phyloP scores from a whole-genome alignment of 2,113 vertebrate genomes.

The Trachemys scripta region DNA sequence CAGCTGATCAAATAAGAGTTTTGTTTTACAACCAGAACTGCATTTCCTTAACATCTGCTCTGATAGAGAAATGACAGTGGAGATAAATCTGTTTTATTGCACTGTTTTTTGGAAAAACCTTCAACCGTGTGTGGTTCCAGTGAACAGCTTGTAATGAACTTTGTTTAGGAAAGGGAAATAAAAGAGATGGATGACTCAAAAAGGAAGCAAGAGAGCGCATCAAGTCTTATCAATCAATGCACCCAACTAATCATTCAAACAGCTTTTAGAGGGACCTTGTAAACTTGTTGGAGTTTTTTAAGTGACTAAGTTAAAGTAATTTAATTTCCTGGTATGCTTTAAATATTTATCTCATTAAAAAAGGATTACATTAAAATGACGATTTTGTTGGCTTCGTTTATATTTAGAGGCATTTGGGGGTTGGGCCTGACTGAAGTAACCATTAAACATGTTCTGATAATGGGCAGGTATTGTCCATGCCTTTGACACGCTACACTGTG shows the following conservation, averaged over 20 bases:
- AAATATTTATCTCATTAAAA: neutral
- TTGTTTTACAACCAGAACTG: neutral
- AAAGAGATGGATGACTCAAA: neutral
- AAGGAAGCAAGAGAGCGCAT: neutral
- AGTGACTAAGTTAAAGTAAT: neutral
- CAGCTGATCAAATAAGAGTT: slow-evolving; percentile 19
- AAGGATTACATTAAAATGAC: neutral
- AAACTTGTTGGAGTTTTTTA: neutral
- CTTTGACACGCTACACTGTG: neutral
- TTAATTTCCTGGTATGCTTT: neutral
- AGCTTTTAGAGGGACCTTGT: neutral
- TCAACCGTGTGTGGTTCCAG: neutral
- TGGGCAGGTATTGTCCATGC: neutral
- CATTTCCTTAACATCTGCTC: slow-evolving; percentile 6
- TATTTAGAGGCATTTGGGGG: neutral
- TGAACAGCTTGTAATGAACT: neutral
- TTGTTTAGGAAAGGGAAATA: neutral
- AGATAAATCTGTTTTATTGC: neutral
- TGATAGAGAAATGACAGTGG: neutral
- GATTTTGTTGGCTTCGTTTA: neutral
- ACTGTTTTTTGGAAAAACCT: neutral
- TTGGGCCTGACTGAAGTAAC: neutral
- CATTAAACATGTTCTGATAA: neutral
- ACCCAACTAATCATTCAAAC: neutral
- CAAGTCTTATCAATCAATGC: fast-evolving